phyloP scores from a whole-genome alignment of 2,888 invertebrate species.

The Rhamnusium bicolor region DNA sequence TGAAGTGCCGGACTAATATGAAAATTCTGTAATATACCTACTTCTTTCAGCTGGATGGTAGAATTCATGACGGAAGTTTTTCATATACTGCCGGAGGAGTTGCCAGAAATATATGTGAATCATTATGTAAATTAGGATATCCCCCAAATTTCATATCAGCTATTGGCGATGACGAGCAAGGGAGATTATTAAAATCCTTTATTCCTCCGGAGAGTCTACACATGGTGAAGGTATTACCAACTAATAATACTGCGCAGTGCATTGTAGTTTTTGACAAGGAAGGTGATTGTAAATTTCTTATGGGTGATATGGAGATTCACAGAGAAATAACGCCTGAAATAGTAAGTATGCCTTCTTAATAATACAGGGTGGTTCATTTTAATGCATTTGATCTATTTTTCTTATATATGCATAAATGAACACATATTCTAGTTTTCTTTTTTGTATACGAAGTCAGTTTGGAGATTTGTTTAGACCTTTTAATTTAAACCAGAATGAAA shows the following conservation, averaged over 20 bases:
- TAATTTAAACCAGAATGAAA: no score
- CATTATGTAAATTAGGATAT: slow-evolving; percentile 82
- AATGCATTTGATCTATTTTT: no score
- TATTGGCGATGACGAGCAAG: slow-evolving; percentile 81
- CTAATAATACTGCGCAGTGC: slow-evolving; percentile 80
- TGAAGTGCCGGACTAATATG: no score
- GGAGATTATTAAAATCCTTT: slow-evolving; percentile 67
- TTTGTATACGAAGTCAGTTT: no score
- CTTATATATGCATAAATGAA: no score
- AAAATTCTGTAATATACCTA: no score
- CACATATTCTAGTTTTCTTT: no score
- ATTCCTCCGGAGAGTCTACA: slow-evolving; percentile 65
- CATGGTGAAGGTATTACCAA: slow-evolving; percentile 63
- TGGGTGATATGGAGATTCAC: slow-evolving; percentile 91
- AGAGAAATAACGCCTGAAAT: slow-evolving; percentile 78
- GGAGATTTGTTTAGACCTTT: no score
- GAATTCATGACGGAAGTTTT: slow-evolving; percentile 81
- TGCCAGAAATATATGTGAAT: slow-evolving; percentile 92
- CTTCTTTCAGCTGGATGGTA: slow-evolving; percentile 82
- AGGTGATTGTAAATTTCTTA: slow-evolving; percentile 86
- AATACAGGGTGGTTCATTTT: no score
- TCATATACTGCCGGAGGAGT: slow-evolving; percentile 89
- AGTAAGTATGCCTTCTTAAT: slow-evolving; percentile 73
- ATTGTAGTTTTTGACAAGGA: slow-evolving; percentile 80
- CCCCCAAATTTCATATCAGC: slow-evolving; percentile 81